Conservation (phyloP, 2,888 invertebrate species). For the Campoplex capitator region DNA sequence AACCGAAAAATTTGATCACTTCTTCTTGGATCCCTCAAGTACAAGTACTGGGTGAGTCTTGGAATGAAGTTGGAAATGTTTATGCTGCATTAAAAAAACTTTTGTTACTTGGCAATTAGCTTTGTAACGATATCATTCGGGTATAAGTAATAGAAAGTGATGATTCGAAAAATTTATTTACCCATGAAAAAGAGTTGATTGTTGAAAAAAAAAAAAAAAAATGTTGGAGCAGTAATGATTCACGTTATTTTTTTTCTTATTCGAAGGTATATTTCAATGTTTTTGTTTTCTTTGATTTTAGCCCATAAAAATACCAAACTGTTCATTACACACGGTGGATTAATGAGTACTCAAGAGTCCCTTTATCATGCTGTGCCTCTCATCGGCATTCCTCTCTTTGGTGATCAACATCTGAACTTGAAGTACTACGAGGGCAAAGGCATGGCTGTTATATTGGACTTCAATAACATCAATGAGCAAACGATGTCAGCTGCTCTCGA, state of each 20-base stretch:
- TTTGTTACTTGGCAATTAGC: not conserved
- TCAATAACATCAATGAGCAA: constrained; percentile 78
- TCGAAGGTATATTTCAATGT: not conserved
- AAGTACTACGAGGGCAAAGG: constrained; percentile 72
- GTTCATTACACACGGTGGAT: constrained; percentile 78
- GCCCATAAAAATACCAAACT: constrained; percentile 75
- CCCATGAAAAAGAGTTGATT: not conserved
- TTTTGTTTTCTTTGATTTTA: constrained; percentile 40
- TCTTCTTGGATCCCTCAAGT: constrained; percentile 76
- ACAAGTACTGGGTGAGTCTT: constrained; percentile 73
- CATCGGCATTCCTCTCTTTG: constrained; percentile 77
- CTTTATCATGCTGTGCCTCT: constrained; percentile 75
- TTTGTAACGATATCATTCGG: not conserved
- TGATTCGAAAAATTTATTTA: not conserved
- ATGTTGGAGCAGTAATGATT: not conserved
- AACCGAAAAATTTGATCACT: constrained; percentile 72
- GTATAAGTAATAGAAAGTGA: not conserved
- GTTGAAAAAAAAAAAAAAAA: too few relatives aligned
- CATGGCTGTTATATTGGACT: constrained; percentile 71
- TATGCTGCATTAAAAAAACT: not conserved
- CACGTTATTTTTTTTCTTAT: not conserved
- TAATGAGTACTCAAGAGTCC: constrained; percentile 76
- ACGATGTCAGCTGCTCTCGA: constrained; percentile 81
- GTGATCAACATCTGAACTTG: constrained; percentile 77
- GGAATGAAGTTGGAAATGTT: not conserved